A percentile compares a stretch with the other conserved stretches of the same genome.
Evolutionary conservation across 2,888 invertebrate species (phyloP).

Genomic region (Dynastes grantii): DNA sequence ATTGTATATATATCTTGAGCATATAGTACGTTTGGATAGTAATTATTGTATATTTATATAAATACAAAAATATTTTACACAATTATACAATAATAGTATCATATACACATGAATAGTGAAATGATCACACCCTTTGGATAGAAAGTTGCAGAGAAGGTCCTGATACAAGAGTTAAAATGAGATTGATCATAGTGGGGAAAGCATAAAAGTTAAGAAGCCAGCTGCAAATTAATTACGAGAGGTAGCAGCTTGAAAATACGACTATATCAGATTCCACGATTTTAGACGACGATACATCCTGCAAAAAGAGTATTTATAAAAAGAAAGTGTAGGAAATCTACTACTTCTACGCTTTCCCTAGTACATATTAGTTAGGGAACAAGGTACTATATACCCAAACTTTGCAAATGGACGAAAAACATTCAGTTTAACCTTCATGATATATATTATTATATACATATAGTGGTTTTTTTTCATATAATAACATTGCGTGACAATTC

Average conservation of each 20-base stretch:
- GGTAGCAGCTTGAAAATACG: too few relatives aligned
- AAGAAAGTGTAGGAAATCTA: too few relatives aligned
- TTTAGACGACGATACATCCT: too few relatives aligned
- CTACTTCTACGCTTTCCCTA: too few relatives aligned
- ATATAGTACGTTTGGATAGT: slow-evolving; percentile 64
- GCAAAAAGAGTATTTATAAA: too few relatives aligned
- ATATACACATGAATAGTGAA: not conserved
- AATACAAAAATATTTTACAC: slow-evolving; percentile 40
- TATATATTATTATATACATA: slow-evolving; percentile 59
- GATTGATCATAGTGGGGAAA: too few relatives aligned
- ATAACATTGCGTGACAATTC: slow-evolving; percentile 47
- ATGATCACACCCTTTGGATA: too few relatives aligned
- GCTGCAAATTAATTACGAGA: too few relatives aligned
- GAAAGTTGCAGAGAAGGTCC: not conserved
- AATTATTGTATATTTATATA: slow-evolving; percentile 47
- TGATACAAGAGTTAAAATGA: not conserved
- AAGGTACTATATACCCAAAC: slow-evolving; percentile 67
- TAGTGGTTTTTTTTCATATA: slow-evolving; percentile 45
- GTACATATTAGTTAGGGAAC: not conserved
- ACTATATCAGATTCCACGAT: too few relatives aligned
- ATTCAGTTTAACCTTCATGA: slow-evolving; percentile 65
- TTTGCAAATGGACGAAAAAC: slow-evolving; percentile 69
- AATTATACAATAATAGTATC: slow-evolving; percentile 42
- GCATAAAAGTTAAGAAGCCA: too few relatives aligned
- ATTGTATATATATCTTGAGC: slow-evolving; percentile 63